These are phyloP conservation scores for Leucoma salicis DNA, from an alignment of 2,888 invertebrate genomes.

Conservation along the genomic window DNA sequence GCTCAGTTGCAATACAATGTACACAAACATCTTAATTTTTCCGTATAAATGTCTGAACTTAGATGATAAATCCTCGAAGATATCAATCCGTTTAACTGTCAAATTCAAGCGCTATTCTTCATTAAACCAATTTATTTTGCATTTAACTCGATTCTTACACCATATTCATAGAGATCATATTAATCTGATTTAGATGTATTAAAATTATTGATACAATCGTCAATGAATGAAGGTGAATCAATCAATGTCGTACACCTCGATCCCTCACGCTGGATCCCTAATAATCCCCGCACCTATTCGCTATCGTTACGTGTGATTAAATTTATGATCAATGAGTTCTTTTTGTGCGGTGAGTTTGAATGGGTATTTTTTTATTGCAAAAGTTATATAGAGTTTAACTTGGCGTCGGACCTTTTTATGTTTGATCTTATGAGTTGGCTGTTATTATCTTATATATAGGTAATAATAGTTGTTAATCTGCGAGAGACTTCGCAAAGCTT, in stretches of 20 bases:
- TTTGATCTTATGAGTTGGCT: no score
- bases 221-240: constrained; percentile 51
- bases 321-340: constrained; percentile 32
- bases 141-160: neutral
- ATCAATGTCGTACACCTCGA: constrained; percentile 55
- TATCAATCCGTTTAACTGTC: constrained; percentile 43
- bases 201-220: constrained; percentile 32
- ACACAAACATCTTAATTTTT: constrained; percentile 19
- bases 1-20: no score
- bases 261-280: constrained; percentile 41
- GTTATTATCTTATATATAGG: no score
- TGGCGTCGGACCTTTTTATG: no score
- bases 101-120: constrained; percentile 39
- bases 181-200: neutral
- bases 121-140: constrained; percentile 16
- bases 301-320: constrained; percentile 38
- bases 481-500: no score
- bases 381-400: neutral
- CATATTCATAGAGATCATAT: constrained; percentile 5
- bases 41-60: constrained; percentile 37
- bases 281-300: constrained; percentile 34
- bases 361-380: neutral
- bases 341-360: constrained; percentile 13
- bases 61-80: constrained; percentile 43
- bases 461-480: no score